Evolutionary conservation across 1,140 invertebrate genomes (phyloP).

Genomic region (Macrobrachium nipponense): DNA sequence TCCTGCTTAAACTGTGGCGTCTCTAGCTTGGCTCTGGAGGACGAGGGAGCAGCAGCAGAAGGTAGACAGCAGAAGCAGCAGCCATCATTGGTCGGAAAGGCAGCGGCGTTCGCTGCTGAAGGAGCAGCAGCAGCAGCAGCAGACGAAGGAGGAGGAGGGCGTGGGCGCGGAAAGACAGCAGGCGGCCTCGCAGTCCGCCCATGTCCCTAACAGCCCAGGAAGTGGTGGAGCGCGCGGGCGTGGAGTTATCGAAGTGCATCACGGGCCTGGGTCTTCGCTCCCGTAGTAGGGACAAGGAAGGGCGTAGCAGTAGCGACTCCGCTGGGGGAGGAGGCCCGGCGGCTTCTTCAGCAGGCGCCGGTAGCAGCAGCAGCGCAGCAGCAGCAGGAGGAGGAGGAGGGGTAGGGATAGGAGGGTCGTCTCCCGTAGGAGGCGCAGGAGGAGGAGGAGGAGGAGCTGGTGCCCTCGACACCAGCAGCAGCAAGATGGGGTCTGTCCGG

Average conservation of each 20-base stretch:
- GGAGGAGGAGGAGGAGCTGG: neutral
- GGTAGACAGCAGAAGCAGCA: too few species aligned
- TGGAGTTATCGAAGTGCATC: constrained; percentile 87
- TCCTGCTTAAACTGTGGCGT: too few species aligned
- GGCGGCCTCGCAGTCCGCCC: constrained; percentile 39
- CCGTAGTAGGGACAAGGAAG: constrained; percentile 66
- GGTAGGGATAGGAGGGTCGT: constrained; percentile 9
- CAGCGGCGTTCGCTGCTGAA: neutral
- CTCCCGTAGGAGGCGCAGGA: neutral
- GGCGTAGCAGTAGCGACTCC: constrained; percentile 81
- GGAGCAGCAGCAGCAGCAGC: too few species aligned
- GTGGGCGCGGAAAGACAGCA: constrained; percentile 18
- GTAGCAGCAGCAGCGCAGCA: neutral
- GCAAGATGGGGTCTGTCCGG: constrained; percentile 68
- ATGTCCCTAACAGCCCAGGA: constrained; percentile 70
- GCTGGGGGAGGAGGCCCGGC: constrained; percentile 25
- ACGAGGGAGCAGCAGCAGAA: too few species aligned
- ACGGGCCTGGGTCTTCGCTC: constrained; percentile 75
- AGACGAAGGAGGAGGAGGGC: too few species aligned
- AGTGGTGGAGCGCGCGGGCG: constrained; percentile 88
- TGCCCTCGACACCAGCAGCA: neutral
- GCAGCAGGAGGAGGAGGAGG: constrained; percentile 2
- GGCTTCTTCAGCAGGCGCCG: constrained; percentile 34
- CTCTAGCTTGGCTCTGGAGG: too few species aligned
- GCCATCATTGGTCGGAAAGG: constrained; percentile 3